Evolutionary conservation across 2,888 invertebrate genomes (phyloP), one percentile per base, ranked within the genome.

Genomic region (Hylaea fasciaria): DNA sequence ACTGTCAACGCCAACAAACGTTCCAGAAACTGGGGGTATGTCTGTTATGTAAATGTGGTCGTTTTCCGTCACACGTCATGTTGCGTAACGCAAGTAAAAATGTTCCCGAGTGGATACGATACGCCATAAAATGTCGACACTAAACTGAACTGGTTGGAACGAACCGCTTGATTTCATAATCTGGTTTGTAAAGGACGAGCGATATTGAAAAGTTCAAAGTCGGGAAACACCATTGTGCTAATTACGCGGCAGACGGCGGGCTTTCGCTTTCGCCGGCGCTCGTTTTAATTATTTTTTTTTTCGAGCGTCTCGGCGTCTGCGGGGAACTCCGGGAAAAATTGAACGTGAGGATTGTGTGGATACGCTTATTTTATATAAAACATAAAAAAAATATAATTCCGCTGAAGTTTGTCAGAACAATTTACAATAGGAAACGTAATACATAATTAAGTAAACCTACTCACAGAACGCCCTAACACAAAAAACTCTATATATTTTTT

Each of bases 261-360:
- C 91, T 92, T 90, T 91, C 91, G 80, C 91, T 91, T 85, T 92
- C 91, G 83, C 80, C 86, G 89, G 72, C 87, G 90, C 85, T 82
- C 85, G 88, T 90, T 91, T 92, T 91, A 91, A 92, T 91, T 92
- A 88, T 91, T 92, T 92, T 91, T 92, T 91, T 89, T 87, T 86
- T 84, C 78, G 69, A 89, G 85, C 92, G 92, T 92, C 92, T 90
- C 91, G 91, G 84, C 91, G 92, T 91, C 92, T 91, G 91, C 89
- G 89, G 89, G 86, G 85, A 84, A 78, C 82, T 80, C 81, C 85
- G 83, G 81, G 86, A 91, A 92, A 92, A 92, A 89, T 82, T 73
- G 72, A 72, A 78, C 81, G 71, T 65, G 32, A 64, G 76, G 65
- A 76, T 76, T 76, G 54, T 7, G 66, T 53, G 71, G 74, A 70